phyloP scores from a whole-genome alignment of 2,113 vertebrate species.

The Oncorhynchus nerka region DNA sequence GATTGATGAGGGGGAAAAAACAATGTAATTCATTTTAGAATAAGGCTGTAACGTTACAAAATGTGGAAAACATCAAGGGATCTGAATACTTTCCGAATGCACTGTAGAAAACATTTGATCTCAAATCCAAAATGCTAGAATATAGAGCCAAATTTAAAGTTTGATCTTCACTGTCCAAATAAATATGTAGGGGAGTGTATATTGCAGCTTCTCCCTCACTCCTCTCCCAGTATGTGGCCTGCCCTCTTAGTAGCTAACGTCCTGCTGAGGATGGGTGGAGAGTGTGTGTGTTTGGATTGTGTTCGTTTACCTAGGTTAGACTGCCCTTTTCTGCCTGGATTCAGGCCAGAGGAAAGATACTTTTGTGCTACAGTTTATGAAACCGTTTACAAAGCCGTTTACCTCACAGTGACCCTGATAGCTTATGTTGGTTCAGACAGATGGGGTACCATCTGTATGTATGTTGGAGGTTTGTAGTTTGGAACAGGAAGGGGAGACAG shows the following conservation, averaged over 20 bases:
- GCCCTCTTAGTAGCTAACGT: no score
- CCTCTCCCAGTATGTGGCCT: not conserved
- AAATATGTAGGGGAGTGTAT: not conserved
- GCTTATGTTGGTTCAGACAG: not conserved
- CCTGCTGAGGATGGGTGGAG: no score
- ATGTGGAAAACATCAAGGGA: no score
- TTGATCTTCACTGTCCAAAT: no score
- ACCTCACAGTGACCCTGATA: constrained; percentile 12
- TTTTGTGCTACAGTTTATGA: not conserved
- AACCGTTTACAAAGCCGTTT: constrained; percentile 23
- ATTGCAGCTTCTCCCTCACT: not conserved
- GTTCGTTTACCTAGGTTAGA: not conserved
- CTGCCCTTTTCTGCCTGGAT: not conserved
- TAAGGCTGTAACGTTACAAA: no score
- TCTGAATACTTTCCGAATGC: no score
- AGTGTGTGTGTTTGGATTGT: not conserved
- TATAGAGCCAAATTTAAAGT: no score
- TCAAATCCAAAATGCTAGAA: no score
- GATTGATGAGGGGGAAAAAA: no score
- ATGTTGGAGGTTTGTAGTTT: not conserved
- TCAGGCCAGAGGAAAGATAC: not conserved
- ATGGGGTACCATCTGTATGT: not conserved
- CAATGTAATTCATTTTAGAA: no score
- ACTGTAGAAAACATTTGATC: no score
- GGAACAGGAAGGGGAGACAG: not conserved